Percentiles rank a stretch among this genome's conserved stretches.
These are phyloP conservation scores for Halisarca cf. caerulea DNA, from an alignment of 37 sponge, comb jelly and placozoan genomes.

Conservation along the genomic window DNA sequence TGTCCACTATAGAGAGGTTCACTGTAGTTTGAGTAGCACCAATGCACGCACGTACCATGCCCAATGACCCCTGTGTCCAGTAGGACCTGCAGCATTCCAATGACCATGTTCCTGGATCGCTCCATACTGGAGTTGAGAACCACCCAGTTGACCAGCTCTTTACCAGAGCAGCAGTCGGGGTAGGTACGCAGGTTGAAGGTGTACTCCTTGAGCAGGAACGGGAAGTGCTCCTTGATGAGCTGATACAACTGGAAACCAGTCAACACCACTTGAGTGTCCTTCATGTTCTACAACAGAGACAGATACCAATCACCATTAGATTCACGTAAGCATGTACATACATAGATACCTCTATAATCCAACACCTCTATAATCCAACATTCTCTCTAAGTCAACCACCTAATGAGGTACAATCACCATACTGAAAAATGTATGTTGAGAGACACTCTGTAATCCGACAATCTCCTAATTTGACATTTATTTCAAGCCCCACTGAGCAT, in stretches of 20 bases:
- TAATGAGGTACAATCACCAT: too few relatives aligned
- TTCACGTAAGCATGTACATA: too few relatives aligned
- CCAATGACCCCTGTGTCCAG: conserved; percentile 74
- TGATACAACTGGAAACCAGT: conserved; percentile 54
- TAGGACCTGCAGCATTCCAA: conserved; percentile 87
- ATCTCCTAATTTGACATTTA: too few relatives aligned
- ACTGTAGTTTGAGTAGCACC: background rate
- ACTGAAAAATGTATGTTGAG: too few relatives aligned
- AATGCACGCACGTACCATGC: conserved; percentile 70
- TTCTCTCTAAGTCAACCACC: too few relatives aligned
- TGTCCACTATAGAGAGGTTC: too few relatives aligned
- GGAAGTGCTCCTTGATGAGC: conserved; percentile 63
- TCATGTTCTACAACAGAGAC: background rate
- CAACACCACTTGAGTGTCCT: conserved; percentile 48
- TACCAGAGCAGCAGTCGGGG: conserved; percentile 68
- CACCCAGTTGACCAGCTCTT: conserved; percentile 78
- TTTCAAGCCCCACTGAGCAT: too few relatives aligned
- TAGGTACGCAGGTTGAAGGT: conserved; percentile 61
- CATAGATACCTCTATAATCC: too few relatives aligned
- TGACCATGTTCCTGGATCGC: conserved; percentile 61
- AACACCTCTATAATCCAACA: too few relatives aligned
- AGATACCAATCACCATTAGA: background rate
- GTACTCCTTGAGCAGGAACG: conserved; percentile 10
- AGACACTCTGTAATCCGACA: too few relatives aligned
- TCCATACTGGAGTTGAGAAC: conserved; percentile 46